Percentiles rank a stretch among this genome's conserved stretches.
Evolutionary conservation across 1,140 invertebrate species (phyloP).

Genomic region (Meloidogyne floridensis): DNA sequence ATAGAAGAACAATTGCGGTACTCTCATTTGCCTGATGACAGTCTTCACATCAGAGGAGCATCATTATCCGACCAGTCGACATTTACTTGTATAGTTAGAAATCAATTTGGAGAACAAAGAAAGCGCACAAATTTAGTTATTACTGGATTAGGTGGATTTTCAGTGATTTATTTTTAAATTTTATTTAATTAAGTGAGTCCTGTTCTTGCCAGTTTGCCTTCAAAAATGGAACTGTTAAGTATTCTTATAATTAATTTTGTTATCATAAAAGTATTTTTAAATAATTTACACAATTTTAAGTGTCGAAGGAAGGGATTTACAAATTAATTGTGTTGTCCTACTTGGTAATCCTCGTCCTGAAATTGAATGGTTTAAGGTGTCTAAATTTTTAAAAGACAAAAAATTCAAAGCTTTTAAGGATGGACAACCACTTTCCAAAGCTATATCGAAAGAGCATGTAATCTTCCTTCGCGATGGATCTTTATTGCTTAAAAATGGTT

Average conservation of each 20-base stretch:
- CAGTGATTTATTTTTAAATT: not conserved
- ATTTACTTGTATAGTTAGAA: constrained; percentile 68
- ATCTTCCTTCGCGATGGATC: constrained; percentile 52
- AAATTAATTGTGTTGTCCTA: constrained; percentile 66
- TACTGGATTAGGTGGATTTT: constrained; percentile 67
- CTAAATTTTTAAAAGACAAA: not conserved
- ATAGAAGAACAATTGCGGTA: constrained; percentile 43
- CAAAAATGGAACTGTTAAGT: constrained; percentile 53
- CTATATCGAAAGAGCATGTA: constrained; percentile 37
- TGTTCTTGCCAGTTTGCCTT: constrained; percentile 56
- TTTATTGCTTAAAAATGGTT: constrained; percentile 51
- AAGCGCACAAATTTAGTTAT: constrained; percentile 66
- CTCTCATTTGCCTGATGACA: constrained; percentile 57
- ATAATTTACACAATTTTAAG: not conserved
- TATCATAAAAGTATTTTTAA: not conserved
- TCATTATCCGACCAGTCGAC: constrained; percentile 51
- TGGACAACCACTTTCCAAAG: not conserved
- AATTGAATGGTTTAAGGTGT: constrained; percentile 67
- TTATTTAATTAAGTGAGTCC: constrained; percentile 46
- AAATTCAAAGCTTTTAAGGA: not conserved
- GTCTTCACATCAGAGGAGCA: constrained; percentile 51
- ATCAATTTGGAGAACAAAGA: constrained; percentile 67
- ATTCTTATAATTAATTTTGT: not conserved
- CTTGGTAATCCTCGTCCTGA: constrained; percentile 68
- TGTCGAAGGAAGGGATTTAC: constrained; percentile 60